A percentile compares a stretch with the other conserved stretches of the same genome.
phyloP scores from a whole-genome alignment of 2,888 invertebrate genomes.

The Steinernema scapterisci region DNA sequence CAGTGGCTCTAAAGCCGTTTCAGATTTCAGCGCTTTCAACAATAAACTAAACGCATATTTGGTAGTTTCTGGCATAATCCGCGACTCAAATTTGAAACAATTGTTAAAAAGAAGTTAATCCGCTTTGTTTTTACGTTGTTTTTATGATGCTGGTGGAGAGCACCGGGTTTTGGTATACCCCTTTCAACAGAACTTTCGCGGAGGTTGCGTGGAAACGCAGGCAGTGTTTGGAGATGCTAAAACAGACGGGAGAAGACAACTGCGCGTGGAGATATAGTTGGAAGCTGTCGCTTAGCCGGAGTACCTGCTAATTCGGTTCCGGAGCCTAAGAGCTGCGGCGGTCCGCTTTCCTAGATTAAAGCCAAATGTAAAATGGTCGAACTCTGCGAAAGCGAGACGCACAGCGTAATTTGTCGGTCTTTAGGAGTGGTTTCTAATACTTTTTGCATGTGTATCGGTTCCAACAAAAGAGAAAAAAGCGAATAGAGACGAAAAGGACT shows the following conservation, averaged over 20 bases:
- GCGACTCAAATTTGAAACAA: too few relatives aligned
- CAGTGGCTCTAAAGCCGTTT: slow-evolving; percentile 7
- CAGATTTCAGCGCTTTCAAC: not conserved
- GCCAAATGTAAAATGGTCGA: not conserved
- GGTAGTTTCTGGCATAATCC: too few relatives aligned
- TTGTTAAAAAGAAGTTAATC: too few relatives aligned
- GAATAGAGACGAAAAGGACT: slow-evolving; percentile 21
- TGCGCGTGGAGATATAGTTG: too few relatives aligned
- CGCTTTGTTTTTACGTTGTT: too few relatives aligned
- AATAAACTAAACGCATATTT: not conserved
- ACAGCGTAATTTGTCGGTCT: not conserved
- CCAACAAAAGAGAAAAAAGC: not conserved
- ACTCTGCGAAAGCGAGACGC: not conserved
- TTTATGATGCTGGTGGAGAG: too few relatives aligned
- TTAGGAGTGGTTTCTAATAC: not conserved
- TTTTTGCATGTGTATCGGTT: not conserved
- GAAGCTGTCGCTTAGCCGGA: not conserved
- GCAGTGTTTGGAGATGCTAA: too few relatives aligned
- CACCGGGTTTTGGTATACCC: too few relatives aligned
- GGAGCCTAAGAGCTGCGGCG: not conserved
- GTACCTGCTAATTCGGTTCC: not conserved
- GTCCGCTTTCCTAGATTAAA: slow-evolving; percentile 5
- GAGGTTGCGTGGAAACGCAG: too few relatives aligned
- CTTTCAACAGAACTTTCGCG: too few relatives aligned
- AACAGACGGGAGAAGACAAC: too few relatives aligned